Conservation (phyloP, 2,888 invertebrate species). For the Lasius platythorax region DNA sequence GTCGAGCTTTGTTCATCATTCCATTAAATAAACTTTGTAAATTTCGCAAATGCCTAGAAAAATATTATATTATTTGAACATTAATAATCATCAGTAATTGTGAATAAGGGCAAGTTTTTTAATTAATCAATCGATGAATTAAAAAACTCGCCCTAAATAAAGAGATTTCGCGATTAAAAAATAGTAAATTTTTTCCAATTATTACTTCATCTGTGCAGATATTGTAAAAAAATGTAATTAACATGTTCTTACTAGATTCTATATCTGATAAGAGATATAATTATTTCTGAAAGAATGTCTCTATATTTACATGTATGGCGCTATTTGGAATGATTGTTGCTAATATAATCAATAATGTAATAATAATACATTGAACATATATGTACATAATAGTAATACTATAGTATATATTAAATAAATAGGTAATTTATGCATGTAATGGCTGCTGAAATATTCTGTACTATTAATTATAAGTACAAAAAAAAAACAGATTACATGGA, state of each 20-base stretch:
- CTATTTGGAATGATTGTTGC: slow-evolving; percentile 7
- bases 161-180: neutral
- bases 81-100: neutral
- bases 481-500: neutral
- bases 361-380: slow-evolving; percentile 39
- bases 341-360: slow-evolving; percentile 42
- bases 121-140: too few species aligned
- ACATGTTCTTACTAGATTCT: neutral
- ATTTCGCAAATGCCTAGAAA: slow-evolving; percentile 7
- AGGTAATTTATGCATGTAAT: neutral
- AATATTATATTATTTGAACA: neutral
- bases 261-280: neutral
- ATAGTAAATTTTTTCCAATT: neutral
- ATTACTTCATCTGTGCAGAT: neutral
- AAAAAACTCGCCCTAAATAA: neutral
- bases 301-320: neutral
- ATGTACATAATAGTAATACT: slow-evolving; percentile 49
- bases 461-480: slow-evolving; percentile 25
- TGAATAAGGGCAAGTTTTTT: neutral
- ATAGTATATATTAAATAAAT: slow-evolving; percentile 11
- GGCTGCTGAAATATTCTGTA: slow-evolving; percentile 26
- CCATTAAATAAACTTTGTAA: slow-evolving; percentile 23
- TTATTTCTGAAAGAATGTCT: neutral
- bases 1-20: slow-evolving; percentile 43
- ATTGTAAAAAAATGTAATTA: slow-evolving; percentile 22